Evolutionary conservation across 1,140 invertebrate genomes (phyloP), one percentile per base, ranked within the genome.

Genomic region (Globodera rostochiensis): DNA sequence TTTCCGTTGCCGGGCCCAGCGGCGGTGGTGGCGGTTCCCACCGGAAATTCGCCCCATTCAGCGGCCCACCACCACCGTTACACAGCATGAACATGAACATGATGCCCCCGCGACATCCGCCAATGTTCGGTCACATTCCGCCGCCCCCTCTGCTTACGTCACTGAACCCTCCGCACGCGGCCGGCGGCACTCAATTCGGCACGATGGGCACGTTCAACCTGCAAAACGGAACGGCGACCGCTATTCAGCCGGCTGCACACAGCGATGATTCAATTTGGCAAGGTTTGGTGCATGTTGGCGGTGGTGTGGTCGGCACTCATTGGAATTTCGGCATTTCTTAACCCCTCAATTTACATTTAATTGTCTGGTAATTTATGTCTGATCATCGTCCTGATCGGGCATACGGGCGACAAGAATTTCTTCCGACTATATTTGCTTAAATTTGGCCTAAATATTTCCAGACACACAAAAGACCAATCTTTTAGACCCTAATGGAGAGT

Each of bases 401-500:
- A 36, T 36, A 36, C n/a, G 60, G 13, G 13, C 60, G 21, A 66
- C 13, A 66, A 2, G 60, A 11, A 9, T 6, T 53, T 53, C 15
- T 53, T 53, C 9, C 15, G 6, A 9, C 8, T 6, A 11, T 53
- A 53, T 9, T 15, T 53, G 53, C 8, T 53, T 53, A 11, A 8
- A 53, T 53, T 53, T 9, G 8, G 53, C 53, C 53, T 6, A 53
- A 53, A 53, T 15, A 53, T 53, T 53, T 53, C 53, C 53, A 9
- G 53, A 9, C 8, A 53, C 8, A 53, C 53, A 53, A 53, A 53
- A 53, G 3, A 53, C 15, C 53, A 53, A 53, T 53, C 15, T 64
- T 64, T 13, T 19, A 71, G 82, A 83, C 50, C 82, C 82, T 13
- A 83, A 83, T 64, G 78, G 83, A 11, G 71, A 84, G 19, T 25